A percentile compares a stretch with the other conserved stretches of the same genome.
Conservation (phyloP, 2,113 vertebrate genomes). For the Anoplopoma fimbria region DNA sequence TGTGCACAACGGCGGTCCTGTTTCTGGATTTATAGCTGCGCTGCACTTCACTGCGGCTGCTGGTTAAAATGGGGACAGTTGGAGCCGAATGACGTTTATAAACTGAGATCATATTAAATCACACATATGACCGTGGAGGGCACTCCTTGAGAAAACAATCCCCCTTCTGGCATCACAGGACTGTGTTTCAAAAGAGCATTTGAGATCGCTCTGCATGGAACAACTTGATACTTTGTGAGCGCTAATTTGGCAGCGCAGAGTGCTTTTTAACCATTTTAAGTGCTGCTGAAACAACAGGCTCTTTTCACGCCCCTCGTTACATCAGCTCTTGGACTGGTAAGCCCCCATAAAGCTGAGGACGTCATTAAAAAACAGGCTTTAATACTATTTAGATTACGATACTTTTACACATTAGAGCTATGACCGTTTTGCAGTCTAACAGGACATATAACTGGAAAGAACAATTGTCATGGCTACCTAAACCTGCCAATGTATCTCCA, state of each 20-base stretch:
- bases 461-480: not conserved
- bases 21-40: not conserved
- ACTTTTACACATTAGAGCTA: conserved; percentile 33
- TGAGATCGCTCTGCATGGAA: conserved; percentile 53
- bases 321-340: conserved; percentile 69
- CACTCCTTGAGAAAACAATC: conserved; percentile 47
- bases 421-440: conserved; percentile 7
- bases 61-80: conserved; percentile 35
- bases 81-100: conserved; percentile 30
- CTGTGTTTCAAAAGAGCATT: conserved; percentile 64
- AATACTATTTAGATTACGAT: conserved; percentile 47
- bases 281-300: conserved; percentile 67
- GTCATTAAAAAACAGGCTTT: conserved; percentile 65
- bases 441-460: not conserved
- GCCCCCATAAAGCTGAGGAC: conserved; percentile 54
- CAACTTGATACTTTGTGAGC: conserved; percentile 60
- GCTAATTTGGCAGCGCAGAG: conserved; percentile 65
- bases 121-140: conserved; percentile 25
- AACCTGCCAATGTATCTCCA: not conserved
- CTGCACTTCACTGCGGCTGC: not conserved
- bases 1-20: not conserved
- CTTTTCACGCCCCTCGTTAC: conserved; percentile 68
- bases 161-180: conserved; percentile 41
- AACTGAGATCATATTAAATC: conserved; percentile 54
- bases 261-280: conserved; percentile 66